Conservation (phyloP, 2,113 vertebrate species). For the Syrrhaptes paradoxus region DNA sequence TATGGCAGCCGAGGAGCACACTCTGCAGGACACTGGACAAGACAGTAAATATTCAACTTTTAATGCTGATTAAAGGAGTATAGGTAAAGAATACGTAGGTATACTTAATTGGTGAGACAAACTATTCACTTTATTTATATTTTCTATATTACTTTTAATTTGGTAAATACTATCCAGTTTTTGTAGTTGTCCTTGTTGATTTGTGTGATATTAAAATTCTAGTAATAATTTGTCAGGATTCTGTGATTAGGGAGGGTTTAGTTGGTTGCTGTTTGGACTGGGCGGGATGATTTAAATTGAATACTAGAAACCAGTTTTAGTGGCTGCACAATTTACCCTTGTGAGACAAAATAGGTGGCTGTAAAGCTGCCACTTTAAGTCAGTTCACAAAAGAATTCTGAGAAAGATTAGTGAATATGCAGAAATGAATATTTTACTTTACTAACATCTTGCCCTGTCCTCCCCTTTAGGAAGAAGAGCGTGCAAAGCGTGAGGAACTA, state of each 20-base stretch:
- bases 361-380: constrained; percentile 80
- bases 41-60: constrained; percentile 99
- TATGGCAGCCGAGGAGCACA: constrained; percentile 95
- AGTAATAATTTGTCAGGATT: constrained; percentile 79
- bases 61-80: constrained; percentile 99
- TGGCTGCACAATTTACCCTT: constrained; percentile 80
- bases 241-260: constrained; percentile 86
- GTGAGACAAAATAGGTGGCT: constrained; percentile 79
- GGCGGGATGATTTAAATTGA: constrained; percentile 83
- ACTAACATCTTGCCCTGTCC: constrained; percentile 92
- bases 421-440: constrained; percentile 71
- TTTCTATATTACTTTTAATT: constrained; percentile 88
- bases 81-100: constrained; percentile 99
- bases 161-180: constrained; percentile 88
- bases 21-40: constrained; percentile 98
- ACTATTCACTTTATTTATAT: constrained; percentile 96
- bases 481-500: constrained; percentile 97
- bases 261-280: constrained; percentile 86
- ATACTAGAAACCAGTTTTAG: constrained; percentile 79
- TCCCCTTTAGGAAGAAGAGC: constrained; percentile 98
- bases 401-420: constrained; percentile 80
- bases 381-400: constrained; percentile 78
- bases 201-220: constrained; percentile 86
- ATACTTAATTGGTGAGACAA: constrained; percentile 99
- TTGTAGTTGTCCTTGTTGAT: constrained; percentile 89